Evolutionary conservation across 1,140 invertebrate species (phyloP).

Genomic region (Solenopsis fugax): DNA sequence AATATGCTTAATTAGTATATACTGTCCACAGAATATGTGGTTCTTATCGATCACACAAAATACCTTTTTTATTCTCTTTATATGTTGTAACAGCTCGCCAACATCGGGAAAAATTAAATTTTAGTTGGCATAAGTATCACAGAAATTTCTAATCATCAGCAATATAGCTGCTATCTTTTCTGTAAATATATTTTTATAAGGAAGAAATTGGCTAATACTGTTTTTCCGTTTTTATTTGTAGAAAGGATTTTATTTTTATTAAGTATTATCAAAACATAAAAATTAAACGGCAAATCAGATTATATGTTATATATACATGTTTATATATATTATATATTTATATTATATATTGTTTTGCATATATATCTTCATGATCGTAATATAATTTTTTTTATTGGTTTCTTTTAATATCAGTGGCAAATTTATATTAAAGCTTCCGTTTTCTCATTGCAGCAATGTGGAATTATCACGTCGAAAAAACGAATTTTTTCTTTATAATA

Average conservation of each 20-base stretch:
- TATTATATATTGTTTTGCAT: constrained; percentile 43
- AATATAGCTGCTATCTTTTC: constrained; percentile 57
- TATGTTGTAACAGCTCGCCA: constrained; percentile 59
- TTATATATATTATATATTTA: constrained; percentile 32
- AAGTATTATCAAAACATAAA: constrained; percentile 27
- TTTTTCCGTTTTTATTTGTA: constrained; percentile 22
- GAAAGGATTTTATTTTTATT: constrained; percentile 51
- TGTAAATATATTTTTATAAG: constrained; percentile 53
- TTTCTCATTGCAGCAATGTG: neutral
- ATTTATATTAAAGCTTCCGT: constrained; percentile 23
- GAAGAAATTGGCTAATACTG: constrained; percentile 12
- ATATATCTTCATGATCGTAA: constrained; percentile 41
- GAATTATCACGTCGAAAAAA: neutral
- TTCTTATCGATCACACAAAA: constrained; percentile 67
- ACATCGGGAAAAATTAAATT: constrained; percentile 29
- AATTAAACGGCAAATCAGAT: constrained; percentile 25
- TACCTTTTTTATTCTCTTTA: constrained; percentile 69
- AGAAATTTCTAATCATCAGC: constrained; percentile 34
- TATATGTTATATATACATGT: constrained; percentile 47
- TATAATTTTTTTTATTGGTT: constrained; percentile 46
- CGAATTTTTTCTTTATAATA: neutral
- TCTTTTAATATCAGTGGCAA: constrained; percentile 41
- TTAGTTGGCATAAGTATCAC: neutral
- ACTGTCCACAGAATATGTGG: constrained; percentile 56
- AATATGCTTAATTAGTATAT: constrained; percentile 68